Percentiles rank a stretch among this genome's conserved stretches.
These are phyloP conservation scores for Tenualosa ilisha DNA, from an alignment of 2,797 vertebrate genomes.

Conservation along the genomic window DNA sequence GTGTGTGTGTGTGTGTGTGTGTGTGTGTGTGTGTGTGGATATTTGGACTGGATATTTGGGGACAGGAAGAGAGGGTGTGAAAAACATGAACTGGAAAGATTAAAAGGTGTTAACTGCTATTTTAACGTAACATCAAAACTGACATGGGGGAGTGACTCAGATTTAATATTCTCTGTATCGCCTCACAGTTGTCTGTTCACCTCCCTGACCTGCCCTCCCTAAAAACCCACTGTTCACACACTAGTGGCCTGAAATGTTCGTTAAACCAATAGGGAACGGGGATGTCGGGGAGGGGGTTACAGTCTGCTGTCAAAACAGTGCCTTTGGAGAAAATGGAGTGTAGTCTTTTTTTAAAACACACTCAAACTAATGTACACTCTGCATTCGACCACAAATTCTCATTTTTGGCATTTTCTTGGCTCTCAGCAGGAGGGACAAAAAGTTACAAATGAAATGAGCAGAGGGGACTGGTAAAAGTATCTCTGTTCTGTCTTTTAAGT, in stretches of 20 bases:
- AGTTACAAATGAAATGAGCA: neutral
- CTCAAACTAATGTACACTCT: conserved; percentile 63
- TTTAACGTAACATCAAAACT: neutral
- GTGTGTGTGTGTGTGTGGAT: neutral
- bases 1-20: neutral
- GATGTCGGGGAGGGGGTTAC: conserved; percentile 50
- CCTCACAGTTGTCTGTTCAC: neutral
- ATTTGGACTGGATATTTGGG: neutral
- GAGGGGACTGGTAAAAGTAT: neutral
- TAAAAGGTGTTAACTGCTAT: neutral
- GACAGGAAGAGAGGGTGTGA: neutral
- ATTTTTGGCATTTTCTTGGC: neutral
- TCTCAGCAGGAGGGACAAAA: neutral
- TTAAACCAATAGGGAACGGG: conserved; percentile 57
- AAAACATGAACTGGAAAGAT: neutral
- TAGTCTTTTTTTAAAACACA: conserved; percentile 72
- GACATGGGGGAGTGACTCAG: neutral
- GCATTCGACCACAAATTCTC: neutral
- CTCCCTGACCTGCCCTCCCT: neutral
- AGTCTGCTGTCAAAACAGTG: conserved; percentile 79
- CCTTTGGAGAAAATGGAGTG: conserved; percentile 79
- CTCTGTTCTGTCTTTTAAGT: neutral
- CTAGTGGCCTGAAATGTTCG: neutral
- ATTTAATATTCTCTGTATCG: neutral
- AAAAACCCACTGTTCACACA: neutral